A percentile compares a stretch with the other conserved stretches of the same genome.
Evolutionary conservation across 2,888 invertebrate species (phyloP).

Genomic region (Cerceris ruficornis): DNA sequence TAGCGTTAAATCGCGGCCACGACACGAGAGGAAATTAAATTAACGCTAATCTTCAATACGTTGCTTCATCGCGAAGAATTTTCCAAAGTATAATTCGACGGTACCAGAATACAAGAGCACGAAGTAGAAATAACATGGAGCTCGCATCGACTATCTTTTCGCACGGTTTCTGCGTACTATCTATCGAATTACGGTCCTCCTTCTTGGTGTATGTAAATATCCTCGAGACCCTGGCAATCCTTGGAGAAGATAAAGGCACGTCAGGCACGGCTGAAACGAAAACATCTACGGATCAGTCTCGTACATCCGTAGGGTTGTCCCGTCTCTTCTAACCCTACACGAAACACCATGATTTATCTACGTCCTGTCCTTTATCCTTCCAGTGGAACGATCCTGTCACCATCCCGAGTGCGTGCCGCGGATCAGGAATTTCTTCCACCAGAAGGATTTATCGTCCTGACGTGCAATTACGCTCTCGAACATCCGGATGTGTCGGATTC

Average conservation of each 20-base stretch:
- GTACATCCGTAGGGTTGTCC: conserved; percentile 10
- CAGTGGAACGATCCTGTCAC: conserved; percentile 59
- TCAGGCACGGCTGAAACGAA: conserved; percentile 23
- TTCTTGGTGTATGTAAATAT: conserved; percentile 22
- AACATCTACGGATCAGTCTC: conserved; percentile 36
- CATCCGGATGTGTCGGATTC: conserved; percentile 22
- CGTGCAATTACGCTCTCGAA: conserved; percentile 59
- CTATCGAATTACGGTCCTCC: conserved; percentile 4
- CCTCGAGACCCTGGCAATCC: conserved; percentile 5
- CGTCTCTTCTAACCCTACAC: conserved; percentile 1
- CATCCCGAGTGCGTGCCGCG: conserved; percentile 54
- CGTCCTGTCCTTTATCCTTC: conserved; percentile 63
- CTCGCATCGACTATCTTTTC: background rate
- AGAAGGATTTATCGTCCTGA: conserved; percentile 61
- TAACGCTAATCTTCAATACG: too few relatives aligned
- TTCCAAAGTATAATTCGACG: background rate
- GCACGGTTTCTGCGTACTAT: background rate
- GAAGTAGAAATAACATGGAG: background rate
- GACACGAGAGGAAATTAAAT: too few relatives aligned
- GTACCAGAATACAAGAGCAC: background rate
- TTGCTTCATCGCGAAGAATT: too few relatives aligned
- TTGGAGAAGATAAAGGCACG: conserved; percentile 33
- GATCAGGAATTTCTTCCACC: conserved; percentile 64
- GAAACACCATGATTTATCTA: conserved; percentile 66
- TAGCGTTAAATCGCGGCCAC: too few relatives aligned